Conservation (phyloP, 2,888 invertebrate species). For the Marronus borbonicus region DNA sequence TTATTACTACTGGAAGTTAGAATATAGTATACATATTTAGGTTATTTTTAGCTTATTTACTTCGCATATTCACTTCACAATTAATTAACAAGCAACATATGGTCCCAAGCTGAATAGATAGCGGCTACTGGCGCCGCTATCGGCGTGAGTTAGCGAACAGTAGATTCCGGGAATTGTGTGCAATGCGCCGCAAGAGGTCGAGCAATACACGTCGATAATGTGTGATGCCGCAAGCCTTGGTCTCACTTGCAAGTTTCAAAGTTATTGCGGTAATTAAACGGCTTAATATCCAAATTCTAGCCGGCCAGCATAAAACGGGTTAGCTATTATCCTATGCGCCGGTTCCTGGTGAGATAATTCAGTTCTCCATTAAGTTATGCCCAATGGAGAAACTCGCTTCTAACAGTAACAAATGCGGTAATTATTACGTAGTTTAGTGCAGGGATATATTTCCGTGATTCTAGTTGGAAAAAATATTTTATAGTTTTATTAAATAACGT, state of each 20-base stretch:
- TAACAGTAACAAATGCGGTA: neutral
- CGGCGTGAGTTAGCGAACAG: neutral
- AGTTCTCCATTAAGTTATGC: constrained; percentile 31
- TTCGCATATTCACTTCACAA: no score
- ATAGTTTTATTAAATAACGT: no score
- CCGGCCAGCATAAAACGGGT: neutral
- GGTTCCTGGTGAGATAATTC: neutral
- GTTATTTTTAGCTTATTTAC: no score
- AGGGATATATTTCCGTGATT: no score
- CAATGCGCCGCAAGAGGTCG: neutral
- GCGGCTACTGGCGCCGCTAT: no score
- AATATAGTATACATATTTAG: no score
- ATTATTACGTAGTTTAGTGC: no score
- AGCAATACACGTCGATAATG: constrained; percentile 35
- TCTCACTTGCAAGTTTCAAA: constrained; percentile 40
- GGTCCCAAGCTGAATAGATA: no score
- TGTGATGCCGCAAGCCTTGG: constrained; percentile 24
- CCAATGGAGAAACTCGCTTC: constrained; percentile 3
- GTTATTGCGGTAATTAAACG: constrained; percentile 38
- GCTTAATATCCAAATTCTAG: constrained; percentile 35
- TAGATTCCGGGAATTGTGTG: constrained; percentile 16
- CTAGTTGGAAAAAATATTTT: no score
- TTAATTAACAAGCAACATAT: no score
- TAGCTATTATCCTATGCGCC: neutral
- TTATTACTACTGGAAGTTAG: no score